Conservation (phyloP, 1,140 invertebrate species). For the Ceratosolen fusciceps region DNA sequence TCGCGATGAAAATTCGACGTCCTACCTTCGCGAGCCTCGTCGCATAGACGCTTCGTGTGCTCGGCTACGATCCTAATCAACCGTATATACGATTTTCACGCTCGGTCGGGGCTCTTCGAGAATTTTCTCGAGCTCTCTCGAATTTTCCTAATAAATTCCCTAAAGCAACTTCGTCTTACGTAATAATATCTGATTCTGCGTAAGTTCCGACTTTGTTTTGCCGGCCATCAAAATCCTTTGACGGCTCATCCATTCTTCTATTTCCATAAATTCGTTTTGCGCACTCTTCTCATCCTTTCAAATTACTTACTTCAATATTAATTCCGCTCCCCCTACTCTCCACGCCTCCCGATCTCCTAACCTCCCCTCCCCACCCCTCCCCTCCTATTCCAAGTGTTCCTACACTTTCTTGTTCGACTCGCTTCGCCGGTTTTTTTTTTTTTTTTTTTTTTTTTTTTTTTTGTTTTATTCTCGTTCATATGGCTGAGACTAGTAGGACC, state of each 20-base stretch:
- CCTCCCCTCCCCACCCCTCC: no score
- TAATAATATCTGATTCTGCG: background rate
- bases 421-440: no score
- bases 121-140: background rate
- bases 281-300: background rate
- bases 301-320: background rate
- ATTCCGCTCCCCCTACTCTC: no score
- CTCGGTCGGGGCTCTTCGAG: conserved; percentile 15
- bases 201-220: background rate
- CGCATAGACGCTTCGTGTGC: no score
- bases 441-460: no score
- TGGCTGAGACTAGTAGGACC: no score
- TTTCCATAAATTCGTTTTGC: background rate
- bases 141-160: conserved; percentile 13
- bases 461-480: no score
- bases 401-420: no score
- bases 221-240: background rate
- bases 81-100: conserved; percentile 1
- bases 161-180: background rate
- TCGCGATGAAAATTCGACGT: conserved; percentile 39
- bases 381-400: no score
- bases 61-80: conserved; percentile 19
- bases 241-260: background rate
- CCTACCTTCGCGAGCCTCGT: background rate
- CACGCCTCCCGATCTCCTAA: no score